phyloP scores from a whole-genome alignment of 35 echinoderm and acorn worm genomes.

The Heliocidaris erythrogramma region DNA sequence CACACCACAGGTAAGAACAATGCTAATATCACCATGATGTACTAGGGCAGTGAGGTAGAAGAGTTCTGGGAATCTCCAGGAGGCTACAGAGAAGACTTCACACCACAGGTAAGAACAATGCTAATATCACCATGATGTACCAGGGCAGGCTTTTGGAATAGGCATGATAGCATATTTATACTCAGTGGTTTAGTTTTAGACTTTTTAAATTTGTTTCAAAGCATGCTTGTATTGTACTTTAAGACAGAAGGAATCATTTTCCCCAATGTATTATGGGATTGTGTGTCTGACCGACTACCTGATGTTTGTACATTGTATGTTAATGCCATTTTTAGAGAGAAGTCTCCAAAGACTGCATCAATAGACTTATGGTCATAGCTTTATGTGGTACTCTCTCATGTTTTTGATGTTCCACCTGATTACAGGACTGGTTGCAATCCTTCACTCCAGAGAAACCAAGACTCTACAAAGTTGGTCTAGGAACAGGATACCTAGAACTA shows the following conservation, averaged over 20 bases:
- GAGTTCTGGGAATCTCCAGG: slow-evolving; percentile 79
- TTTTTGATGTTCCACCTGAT: not conserved
- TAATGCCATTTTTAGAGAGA: too few relatives aligned
- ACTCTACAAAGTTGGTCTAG: slow-evolving; percentile 92
- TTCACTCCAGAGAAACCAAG: slow-evolving; percentile 85
- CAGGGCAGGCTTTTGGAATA: slow-evolving; percentile 43
- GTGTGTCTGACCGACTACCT: too few relatives aligned
- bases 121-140: slow-evolving; percentile 80
- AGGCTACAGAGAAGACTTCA: slow-evolving; percentile 68
- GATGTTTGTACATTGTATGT: too few relatives aligned
- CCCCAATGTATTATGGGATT: too few relatives aligned
- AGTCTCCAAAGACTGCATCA: too few relatives aligned
- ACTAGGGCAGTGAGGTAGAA: slow-evolving; percentile 31
- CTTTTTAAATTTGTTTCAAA: too few relatives aligned
- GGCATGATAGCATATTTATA: too few relatives aligned
- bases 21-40: slow-evolving; percentile 81
- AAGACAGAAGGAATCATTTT: too few relatives aligned
- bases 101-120: slow-evolving; percentile 86
- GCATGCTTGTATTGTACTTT: too few relatives aligned
- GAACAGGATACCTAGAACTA: slow-evolving; percentile 93
- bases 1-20: slow-evolving; percentile 73
- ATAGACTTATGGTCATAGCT: not conserved
- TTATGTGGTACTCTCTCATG: not conserved
- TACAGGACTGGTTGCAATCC: slow-evolving; percentile 75
- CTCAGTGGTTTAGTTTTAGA: too few relatives aligned